These are phyloP conservation scores for Chrysolina oricalcia DNA, from an alignment of 2,888 invertebrate genomes.

Conservation along the genomic window DNA sequence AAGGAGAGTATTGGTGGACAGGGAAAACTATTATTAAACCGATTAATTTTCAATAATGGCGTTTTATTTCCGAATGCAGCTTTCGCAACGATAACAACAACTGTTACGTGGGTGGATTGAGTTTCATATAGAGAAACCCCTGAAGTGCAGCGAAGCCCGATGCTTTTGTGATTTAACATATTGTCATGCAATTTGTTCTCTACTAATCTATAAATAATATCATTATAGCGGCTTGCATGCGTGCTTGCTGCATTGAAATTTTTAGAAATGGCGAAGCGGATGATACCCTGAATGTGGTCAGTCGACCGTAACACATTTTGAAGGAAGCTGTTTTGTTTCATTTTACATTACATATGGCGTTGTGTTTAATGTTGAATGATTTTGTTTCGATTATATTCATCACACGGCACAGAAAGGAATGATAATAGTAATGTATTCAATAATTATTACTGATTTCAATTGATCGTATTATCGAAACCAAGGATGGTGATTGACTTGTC, in stretches of 20 bases:
- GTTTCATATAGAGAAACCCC: not conserved
- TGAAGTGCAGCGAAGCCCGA: not conserved
- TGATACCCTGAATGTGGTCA: conserved; percentile 13
- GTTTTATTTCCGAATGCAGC: too few species aligned
- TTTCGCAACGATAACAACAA: not conserved
- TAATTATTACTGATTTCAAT: not conserved
- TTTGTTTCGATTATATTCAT: not conserved
- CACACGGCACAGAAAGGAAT: not conserved
- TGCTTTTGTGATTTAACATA: not conserved
- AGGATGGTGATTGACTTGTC: too few species aligned
- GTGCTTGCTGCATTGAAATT: conserved; percentile 3
- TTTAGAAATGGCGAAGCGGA: not conserved
- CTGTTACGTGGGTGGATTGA: not conserved
- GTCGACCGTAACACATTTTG: not conserved
- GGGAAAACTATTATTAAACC: too few species aligned
- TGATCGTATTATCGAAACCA: too few species aligned
- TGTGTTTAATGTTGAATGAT: not conserved
- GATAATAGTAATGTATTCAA: not conserved
- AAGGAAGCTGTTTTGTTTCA: conserved; percentile 13
- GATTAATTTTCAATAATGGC: too few species aligned
- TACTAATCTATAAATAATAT: conserved; percentile 5
- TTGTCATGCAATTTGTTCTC: conserved; percentile 13
- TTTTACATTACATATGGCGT: not conserved
- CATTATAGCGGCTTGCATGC: not conserved
- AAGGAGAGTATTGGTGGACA: too few species aligned